Evolutionary conservation across 2,113 vertebrate species (phyloP).

Genomic region (Plecotus auritus): DNA sequence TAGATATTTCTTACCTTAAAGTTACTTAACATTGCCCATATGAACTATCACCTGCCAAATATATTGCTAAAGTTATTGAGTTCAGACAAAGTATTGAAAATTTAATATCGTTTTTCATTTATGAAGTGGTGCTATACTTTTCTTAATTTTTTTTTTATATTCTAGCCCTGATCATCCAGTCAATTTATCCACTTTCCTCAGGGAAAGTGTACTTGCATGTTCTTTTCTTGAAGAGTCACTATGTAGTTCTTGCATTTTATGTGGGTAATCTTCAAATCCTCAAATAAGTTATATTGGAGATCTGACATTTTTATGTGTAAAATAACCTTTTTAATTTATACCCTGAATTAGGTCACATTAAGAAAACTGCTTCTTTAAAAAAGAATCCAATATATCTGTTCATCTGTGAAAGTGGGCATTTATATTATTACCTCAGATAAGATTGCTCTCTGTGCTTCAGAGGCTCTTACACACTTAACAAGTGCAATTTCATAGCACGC

Average conservation of each 20-base stretch:
- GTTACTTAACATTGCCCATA: neutral
- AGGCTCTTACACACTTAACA: slow-evolving; percentile 59
- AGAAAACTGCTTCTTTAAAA: slow-evolving; percentile 52
- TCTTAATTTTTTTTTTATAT: neutral
- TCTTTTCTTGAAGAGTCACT: neutral
- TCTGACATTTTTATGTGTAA: slow-evolving; percentile 59
- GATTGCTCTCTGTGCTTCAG: slow-evolving; percentile 53
- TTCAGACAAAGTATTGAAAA: slow-evolving; percentile 16
- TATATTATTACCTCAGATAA: slow-evolving; percentile 68
- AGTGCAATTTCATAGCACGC: slow-evolving; percentile 59
- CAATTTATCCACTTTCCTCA: neutral
- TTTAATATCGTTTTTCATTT: slow-evolving; percentile 20
- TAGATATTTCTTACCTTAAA: slow-evolving; percentile 28
- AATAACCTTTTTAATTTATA: slow-evolving; percentile 66
- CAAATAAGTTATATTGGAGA: slow-evolving; percentile 65
- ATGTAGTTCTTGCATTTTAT: neutral
- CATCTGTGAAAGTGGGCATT: slow-evolving; percentile 70
- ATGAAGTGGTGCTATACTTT: neutral
- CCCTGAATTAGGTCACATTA: slow-evolving; percentile 76
- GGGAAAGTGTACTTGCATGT: neutral
- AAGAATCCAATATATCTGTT: slow-evolving; percentile 37
- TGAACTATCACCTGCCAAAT: neutral
- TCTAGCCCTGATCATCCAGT: neutral
- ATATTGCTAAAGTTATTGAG: neutral
- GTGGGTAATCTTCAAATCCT: slow-evolving; percentile 47